These are phyloP conservation scores for Melanerpes aurifrons DNA, from an alignment of 2,113 vertebrate species.

Conservation along the genomic window DNA sequence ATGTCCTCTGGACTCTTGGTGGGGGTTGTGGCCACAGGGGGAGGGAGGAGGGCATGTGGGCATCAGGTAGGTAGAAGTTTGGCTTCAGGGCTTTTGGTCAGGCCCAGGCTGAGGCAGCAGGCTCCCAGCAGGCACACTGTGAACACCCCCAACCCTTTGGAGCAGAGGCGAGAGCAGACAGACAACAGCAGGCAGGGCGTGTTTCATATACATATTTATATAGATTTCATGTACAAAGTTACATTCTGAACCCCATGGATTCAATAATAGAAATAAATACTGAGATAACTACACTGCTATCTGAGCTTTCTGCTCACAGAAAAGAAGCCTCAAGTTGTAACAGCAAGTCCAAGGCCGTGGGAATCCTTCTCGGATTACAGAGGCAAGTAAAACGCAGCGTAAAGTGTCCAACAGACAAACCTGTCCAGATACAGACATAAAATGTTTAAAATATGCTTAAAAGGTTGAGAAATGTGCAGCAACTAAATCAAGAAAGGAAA, in stretches of 20 bases:
- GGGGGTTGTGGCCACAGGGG: fast-evolving
- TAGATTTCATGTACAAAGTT: constrained; percentile 96
- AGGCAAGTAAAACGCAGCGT: constrained; percentile 81
- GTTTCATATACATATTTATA: constrained; percentile 93
- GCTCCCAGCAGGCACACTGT: fast-evolving
- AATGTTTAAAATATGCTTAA: constrained; percentile 82
- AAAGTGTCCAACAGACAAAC: constrained; percentile 81
- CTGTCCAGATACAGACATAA: constrained; percentile 80
- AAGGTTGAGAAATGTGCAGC: constrained; percentile 77
- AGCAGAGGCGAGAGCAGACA: constrained; percentile 40
- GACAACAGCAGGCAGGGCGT: constrained; percentile 71
- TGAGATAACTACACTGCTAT: constrained; percentile 90
- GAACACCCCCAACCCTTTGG: background rate
- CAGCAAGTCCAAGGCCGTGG: constrained; percentile 78
- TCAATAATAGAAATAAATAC: constrained; percentile 99
- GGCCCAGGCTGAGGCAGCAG: background rate
- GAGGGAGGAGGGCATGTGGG: background rate
- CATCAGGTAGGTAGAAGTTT: background rate
- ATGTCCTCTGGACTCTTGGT: background rate
- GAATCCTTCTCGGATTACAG: constrained; percentile 78
- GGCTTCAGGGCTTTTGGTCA: background rate
- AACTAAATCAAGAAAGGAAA: constrained; percentile 78
- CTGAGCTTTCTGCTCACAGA: constrained; percentile 79
- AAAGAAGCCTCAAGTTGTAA: constrained; percentile 79
- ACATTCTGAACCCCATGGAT: constrained; percentile 97